These are phyloP conservation scores for Oryzias javanicus DNA, from an alignment of 2,113 vertebrate species.

Conservation along the genomic window DNA sequence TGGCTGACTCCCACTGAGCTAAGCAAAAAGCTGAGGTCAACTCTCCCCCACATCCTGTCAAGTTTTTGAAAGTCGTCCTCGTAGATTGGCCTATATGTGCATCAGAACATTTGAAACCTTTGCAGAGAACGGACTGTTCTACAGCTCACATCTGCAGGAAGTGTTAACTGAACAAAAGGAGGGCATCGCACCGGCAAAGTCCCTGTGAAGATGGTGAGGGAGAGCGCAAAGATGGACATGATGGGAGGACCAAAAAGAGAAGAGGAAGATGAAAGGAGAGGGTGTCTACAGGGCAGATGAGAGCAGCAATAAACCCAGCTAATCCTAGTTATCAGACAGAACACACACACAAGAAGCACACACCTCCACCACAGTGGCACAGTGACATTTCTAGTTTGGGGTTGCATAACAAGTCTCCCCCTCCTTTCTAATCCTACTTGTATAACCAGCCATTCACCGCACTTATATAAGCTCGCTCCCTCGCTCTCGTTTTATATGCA, in stretches of 20 bases:
- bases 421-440: constrained; percentile 74
- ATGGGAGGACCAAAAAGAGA: constrained; percentile 6
- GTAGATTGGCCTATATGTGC: constrained; percentile 35
- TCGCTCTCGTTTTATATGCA: constrained; percentile 72
- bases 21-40: constrained; percentile 8
- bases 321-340: constrained; percentile 58
- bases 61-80: constrained; percentile 6
- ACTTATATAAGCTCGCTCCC: constrained; percentile 82
- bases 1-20: neutral
- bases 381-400: constrained; percentile 70
- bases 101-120: constrained; percentile 53
- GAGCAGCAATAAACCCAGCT: constrained; percentile 55
- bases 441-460: constrained; percentile 87
- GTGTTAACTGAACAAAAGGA: no score
- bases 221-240: neutral
- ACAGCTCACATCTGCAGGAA: constrained; percentile 9
- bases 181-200: no score
- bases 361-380: constrained; percentile 48
- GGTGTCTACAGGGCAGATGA: constrained; percentile 5
- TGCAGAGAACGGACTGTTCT: constrained; percentile 51
- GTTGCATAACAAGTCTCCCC: constrained; percentile 72
- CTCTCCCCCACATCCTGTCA: neutral
- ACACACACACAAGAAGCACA: constrained; percentile 30
- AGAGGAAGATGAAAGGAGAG: neutral
- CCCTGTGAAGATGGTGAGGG: neutral